phyloP scores from a whole-genome alignment of 2,888 invertebrate species.

The Spicauda simplicius region DNA sequence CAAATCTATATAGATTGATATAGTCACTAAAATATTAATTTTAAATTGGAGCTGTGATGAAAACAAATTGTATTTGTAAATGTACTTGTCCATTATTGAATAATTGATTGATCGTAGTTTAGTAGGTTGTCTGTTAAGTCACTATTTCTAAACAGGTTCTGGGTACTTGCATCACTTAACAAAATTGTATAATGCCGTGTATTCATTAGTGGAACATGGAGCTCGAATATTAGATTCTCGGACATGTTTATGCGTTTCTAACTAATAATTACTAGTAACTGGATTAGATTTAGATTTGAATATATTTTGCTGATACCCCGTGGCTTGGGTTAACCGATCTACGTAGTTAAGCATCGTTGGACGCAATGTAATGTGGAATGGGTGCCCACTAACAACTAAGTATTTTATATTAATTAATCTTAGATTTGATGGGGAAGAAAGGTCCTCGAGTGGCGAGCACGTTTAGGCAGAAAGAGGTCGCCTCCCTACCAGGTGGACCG shows the following conservation, averaged over 20 bases:
- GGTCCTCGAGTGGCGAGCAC: too few relatives aligned
- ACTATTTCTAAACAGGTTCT: constrained; percentile 17
- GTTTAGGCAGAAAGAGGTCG: too few relatives aligned
- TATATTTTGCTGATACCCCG: not conserved
- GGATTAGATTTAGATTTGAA: not conserved
- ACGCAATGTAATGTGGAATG: too few relatives aligned
- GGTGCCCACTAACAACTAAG: too few relatives aligned
- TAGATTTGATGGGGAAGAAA: too few relatives aligned
- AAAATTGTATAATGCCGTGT: constrained; percentile 18
- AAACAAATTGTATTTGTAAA: constrained; percentile 26
- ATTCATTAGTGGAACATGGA: constrained; percentile 3
- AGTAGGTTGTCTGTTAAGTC: constrained; percentile 15
- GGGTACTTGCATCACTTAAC: constrained; percentile 12
- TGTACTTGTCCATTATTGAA: constrained; percentile 24
- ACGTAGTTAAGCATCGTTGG: too few relatives aligned
- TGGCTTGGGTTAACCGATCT: too few relatives aligned
- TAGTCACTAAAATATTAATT: not conserved
- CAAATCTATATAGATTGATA: not conserved
- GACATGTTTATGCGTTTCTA: not conserved
- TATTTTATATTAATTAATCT: too few relatives aligned
- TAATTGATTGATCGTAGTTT: constrained; percentile 24
- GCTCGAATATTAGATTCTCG: constrained; percentile 1
- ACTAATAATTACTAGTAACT: not conserved
- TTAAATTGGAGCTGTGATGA: constrained; percentile 16
- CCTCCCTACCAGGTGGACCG: too few relatives aligned